phyloP scores from a whole-genome alignment of 2,113 vertebrate species.

The Spizaetus ornatus region DNA sequence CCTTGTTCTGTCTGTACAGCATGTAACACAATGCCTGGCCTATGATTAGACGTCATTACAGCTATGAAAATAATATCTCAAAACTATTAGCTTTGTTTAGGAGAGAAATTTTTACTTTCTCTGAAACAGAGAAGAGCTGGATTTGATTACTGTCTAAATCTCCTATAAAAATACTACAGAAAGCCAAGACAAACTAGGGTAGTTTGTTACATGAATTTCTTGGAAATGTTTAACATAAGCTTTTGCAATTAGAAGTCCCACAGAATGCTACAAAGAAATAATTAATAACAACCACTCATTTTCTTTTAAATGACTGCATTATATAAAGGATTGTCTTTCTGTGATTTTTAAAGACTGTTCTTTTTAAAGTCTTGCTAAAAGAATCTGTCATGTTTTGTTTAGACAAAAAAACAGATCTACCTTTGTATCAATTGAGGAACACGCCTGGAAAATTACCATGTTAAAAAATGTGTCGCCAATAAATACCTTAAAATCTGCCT shows the following conservation, averaged over 20 bases:
- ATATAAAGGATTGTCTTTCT: neutral
- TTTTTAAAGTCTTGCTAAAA: neutral
- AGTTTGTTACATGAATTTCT: neutral
- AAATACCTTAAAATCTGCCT: neutral
- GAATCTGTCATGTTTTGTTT: neutral
- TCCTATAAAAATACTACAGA: neutral
- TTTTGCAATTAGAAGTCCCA: neutral
- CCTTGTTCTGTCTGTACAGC: neutral
- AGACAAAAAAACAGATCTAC: neutral
- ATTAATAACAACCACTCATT: neutral
- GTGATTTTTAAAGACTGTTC: neutral
- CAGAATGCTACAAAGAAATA: neutral
- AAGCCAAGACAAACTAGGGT: neutral
- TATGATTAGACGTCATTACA: neutral
- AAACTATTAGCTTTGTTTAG: neutral
- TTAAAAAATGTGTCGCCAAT: neutral
- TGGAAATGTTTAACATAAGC: neutral
- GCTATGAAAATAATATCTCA: neutral
- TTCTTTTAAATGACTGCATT: neutral
- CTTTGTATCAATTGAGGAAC: neutral
- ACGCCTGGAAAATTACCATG: neutral
- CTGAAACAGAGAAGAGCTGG: neutral
- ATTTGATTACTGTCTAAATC: neutral
- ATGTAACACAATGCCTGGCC: neutral
- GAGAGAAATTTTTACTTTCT: neutral